Base-by-base conservation (phyloP, 2,888 invertebrate genomes). In the Drepanosiphum platanoidis region DNA sequence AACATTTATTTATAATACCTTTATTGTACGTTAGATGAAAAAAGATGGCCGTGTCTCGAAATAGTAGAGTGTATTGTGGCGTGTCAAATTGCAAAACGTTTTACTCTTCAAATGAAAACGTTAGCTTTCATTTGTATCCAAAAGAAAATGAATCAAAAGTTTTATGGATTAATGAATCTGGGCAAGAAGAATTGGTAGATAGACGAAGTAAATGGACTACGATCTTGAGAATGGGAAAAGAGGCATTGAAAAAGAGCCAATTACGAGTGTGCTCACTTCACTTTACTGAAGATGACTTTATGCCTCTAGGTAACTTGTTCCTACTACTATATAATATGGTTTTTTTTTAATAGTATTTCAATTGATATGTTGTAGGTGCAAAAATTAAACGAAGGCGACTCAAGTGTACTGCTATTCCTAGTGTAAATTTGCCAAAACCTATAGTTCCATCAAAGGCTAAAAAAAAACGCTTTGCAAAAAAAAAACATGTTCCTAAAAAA, bases 121-220 rank as follows among this genome's bases (percentile, higher is more conserved):
- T 71, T 13, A 71, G 71, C 39, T 71, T 71, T 71, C 71, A 71
- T 71, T 39, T 39, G 39, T 8, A 39, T 39, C 71, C 71, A 8
- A 71, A 39, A n/a, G 36, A n/a, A 39, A 71, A 71, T 39, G 71
- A 71, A 0, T n/a, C 71, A 39, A 71, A 71, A 8, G 71, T 71
- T 0, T n/a, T 71, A 4, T 39, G 71, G 39, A 71, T n/a, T 39
- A 71, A 71, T 13, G 39, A 71, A 39, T 22, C 39, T 1, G 71
- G 71, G 0, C 36, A 39, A 15, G 39, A 71, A n/a, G 71, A 71
- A 71, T 39, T 71, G 13, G 39, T 71, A 8, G 27, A 71, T 13
- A 36, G 71, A 2, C 71, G 39, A 1, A 11, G 39, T n/a, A 13
- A n/a, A 27, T 71, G 71, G 71, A 39, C 71, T n/a, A 71, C 5